Evolutionary conservation across 2,797 vertebrate species (phyloP).

Genomic region (Rhincodon typus): DNA sequence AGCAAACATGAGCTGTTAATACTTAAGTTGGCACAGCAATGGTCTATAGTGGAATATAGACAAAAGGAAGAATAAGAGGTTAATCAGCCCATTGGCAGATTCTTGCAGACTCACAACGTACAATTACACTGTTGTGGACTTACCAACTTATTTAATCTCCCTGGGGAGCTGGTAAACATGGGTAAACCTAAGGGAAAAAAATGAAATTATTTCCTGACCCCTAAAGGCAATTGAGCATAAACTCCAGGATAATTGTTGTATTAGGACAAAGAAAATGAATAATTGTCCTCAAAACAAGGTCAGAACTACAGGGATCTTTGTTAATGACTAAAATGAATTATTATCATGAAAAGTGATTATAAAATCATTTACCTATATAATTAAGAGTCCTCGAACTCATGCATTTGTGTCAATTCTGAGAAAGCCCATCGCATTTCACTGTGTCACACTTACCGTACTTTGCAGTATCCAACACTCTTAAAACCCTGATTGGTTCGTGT

Average conservation of each 20-base stretch:
- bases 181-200: slow-evolving; percentile 9
- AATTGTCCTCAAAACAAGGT: slow-evolving; percentile 14
- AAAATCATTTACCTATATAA: slow-evolving; percentile 27
- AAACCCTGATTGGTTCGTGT: not conserved
- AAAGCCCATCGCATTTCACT: not conserved
- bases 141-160: slow-evolving; percentile 10
- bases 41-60: not conserved
- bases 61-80: not conserved
- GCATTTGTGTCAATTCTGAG: slow-evolving; percentile 18
- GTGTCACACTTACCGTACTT: not conserved
- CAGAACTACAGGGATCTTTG: slow-evolving; percentile 29
- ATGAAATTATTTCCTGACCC: slow-evolving; percentile 12
- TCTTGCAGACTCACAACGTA: not conserved
- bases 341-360: slow-evolving; percentile 30
- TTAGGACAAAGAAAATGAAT: slow-evolving; percentile 26
- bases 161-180: not conserved
- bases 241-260: slow-evolving; percentile 20
- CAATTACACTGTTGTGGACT: not conserved
- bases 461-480: not conserved
- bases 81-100: not conserved
- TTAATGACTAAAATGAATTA: slow-evolving; percentile 27
- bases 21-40: not conserved
- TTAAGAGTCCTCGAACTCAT: slow-evolving; percentile 18
- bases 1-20: not conserved
- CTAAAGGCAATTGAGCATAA: slow-evolving; percentile 19